A percentile compares a stretch with the other conserved stretches of the same genome.
These are phyloP conservation scores for Chionoecetes opilio DNA, from an alignment of 1,140 invertebrate species.

Conservation along the genomic window DNA sequence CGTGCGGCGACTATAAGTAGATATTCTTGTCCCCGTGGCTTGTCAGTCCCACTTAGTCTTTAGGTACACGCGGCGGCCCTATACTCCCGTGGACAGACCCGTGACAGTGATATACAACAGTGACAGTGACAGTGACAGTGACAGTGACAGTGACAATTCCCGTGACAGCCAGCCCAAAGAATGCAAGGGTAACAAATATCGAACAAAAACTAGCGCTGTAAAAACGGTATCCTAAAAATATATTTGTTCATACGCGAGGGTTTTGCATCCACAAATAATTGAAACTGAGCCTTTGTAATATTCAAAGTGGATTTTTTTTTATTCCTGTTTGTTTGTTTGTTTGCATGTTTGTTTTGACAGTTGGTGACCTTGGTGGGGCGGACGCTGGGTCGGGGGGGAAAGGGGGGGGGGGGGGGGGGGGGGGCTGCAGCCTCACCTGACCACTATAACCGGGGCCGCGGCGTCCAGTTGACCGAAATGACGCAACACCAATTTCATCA, in stretches of 20 bases:
- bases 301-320: background rate
- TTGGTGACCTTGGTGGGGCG: background rate
- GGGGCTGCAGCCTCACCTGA: background rate
- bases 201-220: background rate
- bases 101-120: too few relatives aligned
- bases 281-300: conserved; percentile 17
- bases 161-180: background rate
- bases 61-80: background rate
- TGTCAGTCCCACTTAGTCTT: background rate
- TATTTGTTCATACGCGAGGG: conserved; percentile 5
- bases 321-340: too few relatives aligned
- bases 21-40: background rate
- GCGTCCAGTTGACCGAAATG: background rate
- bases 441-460: background rate
- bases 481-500: background rate
- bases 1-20: too few relatives aligned
- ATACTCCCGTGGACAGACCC: background rate
- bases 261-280: conserved; percentile 30
- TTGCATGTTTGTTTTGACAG: background rate
- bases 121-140: too few relatives aligned
- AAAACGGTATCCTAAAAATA: background rate
- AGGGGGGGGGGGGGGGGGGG: background rate
- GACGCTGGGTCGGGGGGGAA: background rate
- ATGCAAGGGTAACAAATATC: background rate
- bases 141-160: too few relatives aligned